These are phyloP conservation scores for Anguilla japonica DNA, from an alignment of 2,113 vertebrate species.

Conservation along the genomic window DNA sequence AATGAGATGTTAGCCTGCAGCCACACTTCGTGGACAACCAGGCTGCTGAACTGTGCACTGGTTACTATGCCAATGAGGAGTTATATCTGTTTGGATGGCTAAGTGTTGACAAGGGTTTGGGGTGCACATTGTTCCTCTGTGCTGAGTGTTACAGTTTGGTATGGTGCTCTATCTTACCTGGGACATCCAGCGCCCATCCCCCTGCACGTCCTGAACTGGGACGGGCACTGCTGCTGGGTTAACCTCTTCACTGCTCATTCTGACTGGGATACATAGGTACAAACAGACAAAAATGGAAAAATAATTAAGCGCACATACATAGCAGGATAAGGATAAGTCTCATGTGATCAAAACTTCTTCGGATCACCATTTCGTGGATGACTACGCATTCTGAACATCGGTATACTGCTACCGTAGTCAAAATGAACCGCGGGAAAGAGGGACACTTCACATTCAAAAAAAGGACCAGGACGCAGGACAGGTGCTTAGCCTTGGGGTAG, in stretches of 20 bases:
- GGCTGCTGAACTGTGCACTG: neutral
- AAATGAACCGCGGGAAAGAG: neutral
- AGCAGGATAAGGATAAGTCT: no score
- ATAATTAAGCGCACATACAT: neutral
- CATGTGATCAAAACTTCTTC: no score
- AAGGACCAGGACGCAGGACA: neutral
- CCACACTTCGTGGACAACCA: no score
- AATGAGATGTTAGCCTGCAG: no score
- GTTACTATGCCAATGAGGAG: neutral
- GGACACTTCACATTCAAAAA: neutral
- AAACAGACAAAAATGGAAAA: neutral
- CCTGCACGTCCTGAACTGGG: constrained; percentile 82
- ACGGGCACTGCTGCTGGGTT: constrained; percentile 86
- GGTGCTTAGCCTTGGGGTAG: no score
- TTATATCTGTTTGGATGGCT: neutral
- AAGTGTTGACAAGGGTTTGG: neutral
- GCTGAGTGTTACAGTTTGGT: neutral
- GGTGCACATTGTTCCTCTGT: neutral
- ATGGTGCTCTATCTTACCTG: constrained; percentile 72
- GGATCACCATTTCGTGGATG: no score
- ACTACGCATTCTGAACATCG: no score
- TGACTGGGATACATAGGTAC: constrained; percentile 43
- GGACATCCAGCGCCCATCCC: constrained; percentile 92
- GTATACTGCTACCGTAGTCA: neutral
- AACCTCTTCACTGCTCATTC: constrained; percentile 83